Evolutionary conservation across 2,113 vertebrate species (phyloP), one percentile per base, ranked within the genome.

Genomic region (Psephotus haematonotus): DNA sequence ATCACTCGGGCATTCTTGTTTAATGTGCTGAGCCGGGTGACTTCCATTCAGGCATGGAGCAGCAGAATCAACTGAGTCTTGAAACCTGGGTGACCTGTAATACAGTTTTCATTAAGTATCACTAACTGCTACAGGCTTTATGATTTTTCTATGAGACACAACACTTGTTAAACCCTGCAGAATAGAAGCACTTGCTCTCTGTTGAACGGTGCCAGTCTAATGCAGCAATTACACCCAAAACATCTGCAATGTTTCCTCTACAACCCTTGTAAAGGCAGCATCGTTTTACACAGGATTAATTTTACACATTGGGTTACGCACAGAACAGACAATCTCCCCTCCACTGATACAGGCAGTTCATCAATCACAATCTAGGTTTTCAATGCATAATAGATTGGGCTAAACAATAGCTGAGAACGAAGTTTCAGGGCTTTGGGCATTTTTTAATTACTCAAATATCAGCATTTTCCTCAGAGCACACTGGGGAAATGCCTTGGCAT

Each of bases 1-100:
- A 96, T 98, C 97, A 47, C 98, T 97, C 6, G 97, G 97, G 91
- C 97, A 98, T 97, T 99, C 99, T 96, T 99, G 99, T 96, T 99
- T 99, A 98, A 99, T 98, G 55, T 98, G 97, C 92, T 99, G 99
- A 78, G 97, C 67, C 3, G 97, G 63, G 52, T 97, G 96, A 81
- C 96, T 97, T 95, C 98, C 90, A 75, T 98, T 97, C 95, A 98
- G 96, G 93, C 97, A 97, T 86, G 97, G 92, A 11, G 97, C 84
- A 39, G 98, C 97, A 97, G 97, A 96, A 92, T 97, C 97, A 92
- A 97, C 90, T 3, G 96, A 89, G 33, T 97, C 97, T 92, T 98
- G 98, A 93, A 98, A 98, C 65, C 96, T 95, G 62, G 98, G 97
- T 22, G 98, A 98, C 97, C 98, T 99, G 98, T 35, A 98, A 98